phyloP scores from a whole-genome alignment of 1,140 invertebrate genomes.

The Anagrus nilaparvatae region DNA sequence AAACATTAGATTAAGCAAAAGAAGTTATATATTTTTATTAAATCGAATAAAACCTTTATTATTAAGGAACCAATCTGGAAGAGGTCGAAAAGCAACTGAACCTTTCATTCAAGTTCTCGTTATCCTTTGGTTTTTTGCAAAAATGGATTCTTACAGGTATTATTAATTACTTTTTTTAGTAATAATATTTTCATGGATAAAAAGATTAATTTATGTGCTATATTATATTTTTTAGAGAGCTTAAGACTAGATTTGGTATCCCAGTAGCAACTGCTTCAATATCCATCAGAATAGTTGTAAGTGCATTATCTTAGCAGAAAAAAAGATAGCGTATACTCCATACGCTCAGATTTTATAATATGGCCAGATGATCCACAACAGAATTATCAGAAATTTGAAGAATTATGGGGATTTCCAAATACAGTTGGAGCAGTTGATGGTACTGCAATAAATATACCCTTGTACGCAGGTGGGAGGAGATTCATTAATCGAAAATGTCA shows the following conservation, averaged over 20 bases:
- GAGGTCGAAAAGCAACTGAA: neutral
- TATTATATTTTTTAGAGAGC: neutral
- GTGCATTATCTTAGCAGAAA: too few species aligned
- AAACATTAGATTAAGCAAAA: neutral
- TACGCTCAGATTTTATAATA: neutral
- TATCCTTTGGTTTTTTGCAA: neutral
- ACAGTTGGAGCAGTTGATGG: constrained; percentile 17
- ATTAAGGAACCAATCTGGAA: neutral
- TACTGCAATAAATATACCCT: constrained; percentile 14
- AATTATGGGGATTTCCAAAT: constrained; percentile 11
- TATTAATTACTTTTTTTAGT: neutral
- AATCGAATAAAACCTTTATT: neutral
- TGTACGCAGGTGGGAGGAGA: constrained; percentile 11
- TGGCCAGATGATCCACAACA: neutral
- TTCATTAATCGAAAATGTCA: neutral
- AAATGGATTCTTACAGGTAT: neutral
- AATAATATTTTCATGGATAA: neutral
- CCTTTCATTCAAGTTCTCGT: neutral
- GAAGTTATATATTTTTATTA: neutral
- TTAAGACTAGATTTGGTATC: neutral
- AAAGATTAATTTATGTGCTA: neutral
- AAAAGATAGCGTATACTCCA: too few species aligned
- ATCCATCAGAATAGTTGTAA: neutral
- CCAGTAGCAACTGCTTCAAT: neutral
- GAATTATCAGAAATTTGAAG: neutral